Evolutionary conservation across 2,888 invertebrate species (phyloP), one percentile per base, ranked within the genome.

Genomic region (Pristionchus maxplancki): DNA sequence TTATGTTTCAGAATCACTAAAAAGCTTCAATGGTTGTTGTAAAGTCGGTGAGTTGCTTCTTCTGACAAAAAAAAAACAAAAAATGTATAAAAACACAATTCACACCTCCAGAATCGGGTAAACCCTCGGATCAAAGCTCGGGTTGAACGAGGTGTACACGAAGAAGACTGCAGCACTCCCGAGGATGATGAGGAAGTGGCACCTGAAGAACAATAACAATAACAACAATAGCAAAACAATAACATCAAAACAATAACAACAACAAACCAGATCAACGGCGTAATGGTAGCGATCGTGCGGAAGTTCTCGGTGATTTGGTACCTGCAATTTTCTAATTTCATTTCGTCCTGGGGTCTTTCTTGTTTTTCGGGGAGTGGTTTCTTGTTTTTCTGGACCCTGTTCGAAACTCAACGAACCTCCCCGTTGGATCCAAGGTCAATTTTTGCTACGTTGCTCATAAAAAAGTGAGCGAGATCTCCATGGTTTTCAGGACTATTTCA

Each of bases 271-370:
- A 83, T 53, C 34, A 83, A 34, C 28, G 82, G 82, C 11, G 82
- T 83, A 31, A 83, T 28, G 6, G 24, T 53, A n/a, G 44, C 44
- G 8, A 83, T 24, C 4, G 82, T 83, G 31, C 82, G 82, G 28
- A 83, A 83, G 17, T 83, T 83, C 53, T 83, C 82, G 3, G 82
- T 83, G 37, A 83, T 53, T 34, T 83, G 82, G 50, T 83, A 83
- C 24, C 82, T 83, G 82, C 1, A 83, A 83, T 24, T n/a, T 15
- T 13, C n/a, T 28, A 28, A 64, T 28, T n/a, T n/a, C n/a, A n/a
- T n/a, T n/a, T n/a, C n/a, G n/a, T n/a, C n/a, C n/a, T n/a, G n/a
- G n/a, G n/a, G n/a, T n/a, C n/a, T n/a, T n/a, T n/a, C n/a, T n/a
- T n/a, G n/a, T n/a, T n/a, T n/a, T n/a, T n/a, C n/a, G n/a, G n/a